These are phyloP conservation scores for Nebria ingens DNA, from an alignment of 1,140 invertebrate genomes.

Conservation along the genomic window DNA sequence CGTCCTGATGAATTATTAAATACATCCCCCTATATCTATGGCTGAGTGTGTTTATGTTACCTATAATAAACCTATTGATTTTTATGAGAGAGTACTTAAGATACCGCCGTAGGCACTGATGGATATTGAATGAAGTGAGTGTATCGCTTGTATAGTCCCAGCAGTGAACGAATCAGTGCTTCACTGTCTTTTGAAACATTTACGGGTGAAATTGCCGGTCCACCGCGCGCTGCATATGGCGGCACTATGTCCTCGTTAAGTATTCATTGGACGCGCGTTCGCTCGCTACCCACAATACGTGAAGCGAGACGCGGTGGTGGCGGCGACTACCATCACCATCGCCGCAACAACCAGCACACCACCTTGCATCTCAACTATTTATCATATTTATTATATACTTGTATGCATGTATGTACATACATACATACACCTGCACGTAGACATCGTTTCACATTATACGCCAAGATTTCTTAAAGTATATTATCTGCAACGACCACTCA, in stretches of 20 bases:
- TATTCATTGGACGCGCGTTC: background rate
- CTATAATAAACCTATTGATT: too few relatives aligned
- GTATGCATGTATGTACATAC: too few relatives aligned
- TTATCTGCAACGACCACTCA: background rate
- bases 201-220: slow-evolving; percentile 1
- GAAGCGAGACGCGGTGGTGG: background rate
- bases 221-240: background rate
- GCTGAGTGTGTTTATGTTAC: too few relatives aligned
- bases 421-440: background rate
- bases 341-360: background rate
- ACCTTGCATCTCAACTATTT: background rate
- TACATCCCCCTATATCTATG: too few relatives aligned
- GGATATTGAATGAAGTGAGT: too few relatives aligned
- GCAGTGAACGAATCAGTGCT: slow-evolving; percentile 1
- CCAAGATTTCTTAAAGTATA: background rate
- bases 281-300: slow-evolving; percentile 2
- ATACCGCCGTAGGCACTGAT: too few relatives aligned
- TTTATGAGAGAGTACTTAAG: too few relatives aligned
- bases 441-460: background rate
- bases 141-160: background rate
- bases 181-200: slow-evolving; percentile 9
- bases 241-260: background rate
- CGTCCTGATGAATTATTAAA: too few relatives aligned
- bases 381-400: slow-evolving; percentile 1
- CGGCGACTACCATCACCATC: too few relatives aligned